phyloP scores from a whole-genome alignment of 1,140 invertebrate species.

The Sminthurides bifidus region DNA sequence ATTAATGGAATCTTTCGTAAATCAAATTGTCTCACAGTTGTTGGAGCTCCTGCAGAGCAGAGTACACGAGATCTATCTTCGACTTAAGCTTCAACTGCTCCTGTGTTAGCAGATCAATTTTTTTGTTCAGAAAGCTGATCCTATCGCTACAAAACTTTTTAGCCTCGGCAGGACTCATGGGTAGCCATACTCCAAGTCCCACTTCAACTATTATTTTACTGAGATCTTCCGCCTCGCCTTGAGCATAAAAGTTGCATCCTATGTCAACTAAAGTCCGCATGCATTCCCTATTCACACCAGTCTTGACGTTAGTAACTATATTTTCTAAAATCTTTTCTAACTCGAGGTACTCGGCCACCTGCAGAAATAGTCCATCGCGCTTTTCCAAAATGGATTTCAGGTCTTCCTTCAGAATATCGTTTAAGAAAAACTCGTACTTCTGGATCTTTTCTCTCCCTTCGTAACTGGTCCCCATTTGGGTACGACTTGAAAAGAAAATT shows the following conservation, averaged over 20 bases:
- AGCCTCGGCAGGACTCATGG: slow-evolving; percentile 17
- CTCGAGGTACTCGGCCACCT: slow-evolving; percentile 20
- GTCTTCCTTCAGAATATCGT: slow-evolving; percentile 19
- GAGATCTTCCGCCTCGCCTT: slow-evolving; percentile 16
- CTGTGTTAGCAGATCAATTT: slow-evolving; percentile 13
- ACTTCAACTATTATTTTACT: slow-evolving; percentile 19
- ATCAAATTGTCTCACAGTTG: background rate
- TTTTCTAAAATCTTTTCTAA: slow-evolving; percentile 17
- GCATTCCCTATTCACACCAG: background rate
- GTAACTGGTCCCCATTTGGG: too few species aligned
- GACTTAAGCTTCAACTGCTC: slow-evolving; percentile 23
- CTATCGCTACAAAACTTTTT: slow-evolving; percentile 20
- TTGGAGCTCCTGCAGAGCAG: slow-evolving; percentile 20
- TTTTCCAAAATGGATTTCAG: slow-evolving; percentile 12
- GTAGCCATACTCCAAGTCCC: slow-evolving; percentile 24
- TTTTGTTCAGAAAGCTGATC: slow-evolving; percentile 5
- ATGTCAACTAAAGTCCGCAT: slow-evolving; percentile 24
- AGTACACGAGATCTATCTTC: slow-evolving; percentile 24
- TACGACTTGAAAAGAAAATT: too few species aligned
- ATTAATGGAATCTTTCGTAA: too few species aligned
- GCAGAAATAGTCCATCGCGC: slow-evolving; percentile 6
- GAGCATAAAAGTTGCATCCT: slow-evolving; percentile 26
- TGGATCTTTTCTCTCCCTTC: slow-evolving; percentile 13
- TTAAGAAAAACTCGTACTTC: slow-evolving; percentile 22
- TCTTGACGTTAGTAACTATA: background rate